Percentiles rank a stretch among this genome's conserved stretches.
Evolutionary conservation across 2,797 vertebrate species (phyloP).

Genomic region (Yasuhikotakia modesta): DNA sequence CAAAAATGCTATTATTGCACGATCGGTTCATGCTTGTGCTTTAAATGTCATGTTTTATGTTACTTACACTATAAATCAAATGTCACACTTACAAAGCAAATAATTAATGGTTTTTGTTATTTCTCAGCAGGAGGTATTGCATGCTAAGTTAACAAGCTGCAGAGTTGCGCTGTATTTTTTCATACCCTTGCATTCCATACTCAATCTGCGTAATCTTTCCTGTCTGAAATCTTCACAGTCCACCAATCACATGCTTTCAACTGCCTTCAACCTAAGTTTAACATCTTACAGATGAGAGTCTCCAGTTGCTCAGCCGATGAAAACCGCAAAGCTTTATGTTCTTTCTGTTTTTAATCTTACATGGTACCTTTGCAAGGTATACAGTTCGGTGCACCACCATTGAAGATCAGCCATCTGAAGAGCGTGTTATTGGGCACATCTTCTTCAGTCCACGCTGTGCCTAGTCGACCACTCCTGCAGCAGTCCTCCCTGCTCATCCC

Average conservation of each 20-base stretch:
- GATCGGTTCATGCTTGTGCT: not conserved
- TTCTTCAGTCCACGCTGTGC: constrained; percentile 87
- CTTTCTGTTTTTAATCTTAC: not conserved
- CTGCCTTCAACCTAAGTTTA: not conserved
- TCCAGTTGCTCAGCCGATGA: constrained; percentile 4
- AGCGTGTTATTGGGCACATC: constrained; percentile 86
- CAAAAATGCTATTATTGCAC: not conserved
- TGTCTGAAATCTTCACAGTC: constrained; percentile 16
- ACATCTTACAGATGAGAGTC: constrained; percentile 8
- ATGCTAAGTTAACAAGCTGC: constrained; percentile 3
- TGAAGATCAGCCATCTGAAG: constrained; percentile 89
- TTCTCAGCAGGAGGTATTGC: not conserved
- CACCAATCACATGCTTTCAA: not conserved
- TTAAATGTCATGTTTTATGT: not conserved
- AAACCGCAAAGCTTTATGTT: not conserved
- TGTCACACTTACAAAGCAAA: not conserved
- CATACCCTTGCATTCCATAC: not conserved
- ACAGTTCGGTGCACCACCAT: constrained; percentile 86
- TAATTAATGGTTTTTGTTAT: not conserved
- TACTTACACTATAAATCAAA: not conserved
- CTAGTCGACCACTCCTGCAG: constrained; percentile 83
- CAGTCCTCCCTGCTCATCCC: constrained; percentile 85
- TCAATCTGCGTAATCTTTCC: not conserved
- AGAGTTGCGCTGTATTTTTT: constrained; percentile 1
- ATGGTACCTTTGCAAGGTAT: constrained; percentile 85